Evolutionary conservation across 2,797 vertebrate genomes (phyloP), one percentile per base, ranked within the genome.

Genomic region (Rhabdophis nuchalis): DNA sequence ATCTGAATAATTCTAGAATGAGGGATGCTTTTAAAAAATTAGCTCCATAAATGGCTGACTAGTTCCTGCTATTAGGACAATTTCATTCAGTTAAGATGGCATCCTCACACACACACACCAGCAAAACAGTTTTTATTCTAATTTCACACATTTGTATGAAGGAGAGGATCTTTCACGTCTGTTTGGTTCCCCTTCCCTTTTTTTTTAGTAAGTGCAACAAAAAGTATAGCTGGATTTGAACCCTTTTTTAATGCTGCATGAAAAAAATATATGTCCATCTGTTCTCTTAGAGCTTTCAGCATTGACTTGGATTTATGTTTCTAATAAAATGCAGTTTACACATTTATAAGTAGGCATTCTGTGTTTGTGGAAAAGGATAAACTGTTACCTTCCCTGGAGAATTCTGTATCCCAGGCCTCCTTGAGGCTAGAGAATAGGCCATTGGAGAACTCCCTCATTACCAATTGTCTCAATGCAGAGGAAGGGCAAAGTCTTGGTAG

Each of bases 391-490:
- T 98, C 98, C 98, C 98, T 94, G 88, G 98, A 98, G 98, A 97
- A 97, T 97, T 97, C 96, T 96, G 96, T 97, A 97, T 98, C 98
- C 98, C 98, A 97, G 97, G 98, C 98, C 98, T 98, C 98, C 98
- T 98, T 97, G 96, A 98, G 98, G 98, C 98, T 96, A 97, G 97
- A 98, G 97, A 98, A 98, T 97, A 97, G 98, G 98, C 98, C 97
- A 97, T 98, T 98, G 98, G 96, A 98, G 97, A 97, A 97, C 97
- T 97, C 97, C 97, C 98, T 99, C 99, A 99, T 99, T 99, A 99
- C 98, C 72, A 86, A 99, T 99, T 99, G 99, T 99, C 98, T 98
- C 98, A 98, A 99, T 99, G 98, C 98, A 98, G 97, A 97, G 98
- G 97, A 98, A 98, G 98, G 98, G 98, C 97, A 98, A 98, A 98